A percentile compares a stretch with the other conserved stretches of the same genome.
These are phyloP conservation scores for Talpa occidentalis DNA, from an alignment of 2,113 vertebrate species.

Conservation along the genomic window DNA sequence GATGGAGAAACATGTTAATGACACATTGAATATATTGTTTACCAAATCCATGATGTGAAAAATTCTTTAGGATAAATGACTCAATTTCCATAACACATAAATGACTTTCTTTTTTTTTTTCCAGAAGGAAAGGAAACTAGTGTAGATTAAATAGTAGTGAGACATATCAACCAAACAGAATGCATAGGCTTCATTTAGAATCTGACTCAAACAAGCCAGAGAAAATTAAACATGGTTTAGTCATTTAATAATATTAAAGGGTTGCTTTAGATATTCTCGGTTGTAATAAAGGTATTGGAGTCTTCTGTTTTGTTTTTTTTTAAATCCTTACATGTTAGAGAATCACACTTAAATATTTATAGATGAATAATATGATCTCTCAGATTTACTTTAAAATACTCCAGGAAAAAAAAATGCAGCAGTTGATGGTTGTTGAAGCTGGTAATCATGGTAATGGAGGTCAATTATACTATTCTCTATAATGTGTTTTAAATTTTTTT, in stretches of 20 bases:
- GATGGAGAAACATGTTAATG: slow-evolving; percentile 6
- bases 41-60: slow-evolving; percentile 36
- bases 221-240: slow-evolving; percentile 52
- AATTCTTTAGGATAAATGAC: slow-evolving; percentile 40
- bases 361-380: background rate
- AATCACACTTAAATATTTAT: slow-evolving; percentile 41
- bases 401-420: background rate
- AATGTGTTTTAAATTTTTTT: slow-evolving; percentile 34
- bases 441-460: background rate
- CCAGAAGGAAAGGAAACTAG: background rate
- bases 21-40: background rate
- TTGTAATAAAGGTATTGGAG: background rate
- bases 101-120: slow-evolving; percentile 23
- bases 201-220: slow-evolving; percentile 19
- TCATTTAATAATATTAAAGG: slow-evolving; percentile 10
- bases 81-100: slow-evolving; percentile 55
- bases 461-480: slow-evolving; percentile 14
- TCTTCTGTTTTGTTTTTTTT: background rate
- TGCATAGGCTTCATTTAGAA: slow-evolving; percentile 25
- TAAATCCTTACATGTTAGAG: background rate
- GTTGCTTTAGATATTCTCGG: slow-evolving; percentile 31
- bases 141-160: slow-evolving; percentile 31
- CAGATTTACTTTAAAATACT: slow-evolving; percentile 49
- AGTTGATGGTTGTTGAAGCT: background rate
- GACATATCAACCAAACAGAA: background rate